Percentiles rank a stretch among this genome's conserved stretches.
Evolutionary conservation across 2,888 invertebrate species (phyloP).

Genomic region (Hydrotaea cyrtoneurina): DNA sequence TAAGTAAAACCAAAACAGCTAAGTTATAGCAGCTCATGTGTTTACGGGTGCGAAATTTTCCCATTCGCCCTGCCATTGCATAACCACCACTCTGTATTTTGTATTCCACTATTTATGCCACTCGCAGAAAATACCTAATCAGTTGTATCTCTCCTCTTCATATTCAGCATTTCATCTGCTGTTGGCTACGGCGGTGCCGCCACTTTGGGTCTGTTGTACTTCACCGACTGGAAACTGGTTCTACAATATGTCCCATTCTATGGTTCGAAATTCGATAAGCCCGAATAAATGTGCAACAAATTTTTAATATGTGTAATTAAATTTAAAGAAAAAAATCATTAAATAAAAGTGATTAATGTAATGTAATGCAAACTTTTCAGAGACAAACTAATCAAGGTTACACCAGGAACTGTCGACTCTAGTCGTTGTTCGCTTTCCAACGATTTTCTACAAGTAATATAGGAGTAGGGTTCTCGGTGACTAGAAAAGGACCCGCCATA

Average conservation of each 20-base stretch:
- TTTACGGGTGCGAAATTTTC: neutral
- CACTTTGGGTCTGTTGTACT: conserved; percentile 84
- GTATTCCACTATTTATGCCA: neutral
- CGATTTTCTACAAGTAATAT: too few relatives aligned
- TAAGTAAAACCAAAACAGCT: conserved; percentile 72
- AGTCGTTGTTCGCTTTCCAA: too few relatives aligned
- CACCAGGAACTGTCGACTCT: too few relatives aligned
- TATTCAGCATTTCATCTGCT: conserved; percentile 83
- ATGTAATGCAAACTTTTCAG: neutral
- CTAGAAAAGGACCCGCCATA: too few relatives aligned
- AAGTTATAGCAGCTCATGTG: too few relatives aligned
- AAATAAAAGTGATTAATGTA: conserved; percentile 21
- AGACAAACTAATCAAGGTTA: too few relatives aligned
- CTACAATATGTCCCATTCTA: conserved; percentile 89
- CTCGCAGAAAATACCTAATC: neutral
- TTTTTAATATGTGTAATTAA: conserved; percentile 21
- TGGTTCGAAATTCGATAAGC: conserved; percentile 85
- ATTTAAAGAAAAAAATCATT: conserved; percentile 10
- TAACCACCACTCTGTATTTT: conserved; percentile 66
- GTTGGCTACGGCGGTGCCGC: conserved; percentile 85
- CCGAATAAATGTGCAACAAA: conserved; percentile 71
- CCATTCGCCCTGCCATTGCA: conserved; percentile 69
- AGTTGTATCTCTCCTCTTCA: conserved; percentile 5
- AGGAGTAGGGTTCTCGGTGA: too few relatives aligned
- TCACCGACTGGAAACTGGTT: conserved; percentile 90